Evolutionary conservation across 2,113 vertebrate genomes (phyloP).

Genomic region (Halichoerus grypus): DNA sequence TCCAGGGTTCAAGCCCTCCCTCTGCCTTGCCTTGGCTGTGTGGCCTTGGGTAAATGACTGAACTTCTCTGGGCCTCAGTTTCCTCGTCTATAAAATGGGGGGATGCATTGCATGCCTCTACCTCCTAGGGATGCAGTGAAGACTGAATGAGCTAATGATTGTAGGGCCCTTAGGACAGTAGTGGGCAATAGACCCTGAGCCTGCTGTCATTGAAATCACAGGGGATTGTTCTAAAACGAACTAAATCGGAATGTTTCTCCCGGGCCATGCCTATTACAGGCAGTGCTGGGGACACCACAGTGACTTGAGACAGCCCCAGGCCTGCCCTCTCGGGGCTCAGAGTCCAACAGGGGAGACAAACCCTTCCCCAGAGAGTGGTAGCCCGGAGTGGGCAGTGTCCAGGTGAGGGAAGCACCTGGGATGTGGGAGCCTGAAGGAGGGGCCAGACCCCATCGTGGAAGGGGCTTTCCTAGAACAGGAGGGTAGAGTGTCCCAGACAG

Average conservation of each 20-base stretch:
- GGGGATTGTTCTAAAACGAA: background rate
- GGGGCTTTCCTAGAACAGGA: background rate
- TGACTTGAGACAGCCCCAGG: background rate
- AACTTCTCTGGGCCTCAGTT: slow-evolving; percentile 1
- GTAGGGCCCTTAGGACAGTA: background rate
- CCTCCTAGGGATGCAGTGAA: background rate
- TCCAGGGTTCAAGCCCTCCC: background rate
- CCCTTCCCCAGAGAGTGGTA: rapidly evolving
- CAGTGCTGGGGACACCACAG: too few species aligned
- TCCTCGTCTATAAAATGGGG: background rate
- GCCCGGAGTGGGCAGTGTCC: background rate
- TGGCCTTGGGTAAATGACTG: background rate
- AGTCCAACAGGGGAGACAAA: background rate
- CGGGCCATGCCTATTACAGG: background rate
- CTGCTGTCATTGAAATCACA: background rate
- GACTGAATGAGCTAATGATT: background rate
- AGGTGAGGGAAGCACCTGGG: background rate
- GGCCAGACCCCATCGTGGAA: background rate
- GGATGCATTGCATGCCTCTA: background rate
- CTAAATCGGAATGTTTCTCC: background rate
- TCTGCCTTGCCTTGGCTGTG: background rate
- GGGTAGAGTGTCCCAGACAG: background rate
- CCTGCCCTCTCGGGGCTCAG: background rate
- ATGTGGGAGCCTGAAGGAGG: background rate
- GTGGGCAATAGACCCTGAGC: background rate